Percentiles rank a stretch among this genome's conserved stretches.
Conservation (phyloP, 2,797 vertebrate species). For the Eospalax fontanierii region DNA sequence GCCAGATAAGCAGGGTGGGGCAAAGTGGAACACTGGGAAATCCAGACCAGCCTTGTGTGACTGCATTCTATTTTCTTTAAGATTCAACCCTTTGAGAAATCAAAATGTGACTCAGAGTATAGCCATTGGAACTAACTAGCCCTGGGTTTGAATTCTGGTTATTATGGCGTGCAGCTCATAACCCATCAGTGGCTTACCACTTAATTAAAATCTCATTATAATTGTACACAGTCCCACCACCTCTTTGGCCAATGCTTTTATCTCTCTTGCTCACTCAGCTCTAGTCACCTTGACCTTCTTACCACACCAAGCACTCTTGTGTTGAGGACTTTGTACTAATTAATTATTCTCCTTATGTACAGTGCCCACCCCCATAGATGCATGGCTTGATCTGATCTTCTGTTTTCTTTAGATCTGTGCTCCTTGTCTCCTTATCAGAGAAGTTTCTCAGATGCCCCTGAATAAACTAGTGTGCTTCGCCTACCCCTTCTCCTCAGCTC, state of each 20-base stretch:
- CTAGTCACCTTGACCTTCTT: not conserved
- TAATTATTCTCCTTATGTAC: not conserved
- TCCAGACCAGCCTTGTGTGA: slow-evolving; percentile 55
- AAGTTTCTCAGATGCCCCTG: not conserved
- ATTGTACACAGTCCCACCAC: not conserved
- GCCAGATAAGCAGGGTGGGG: slow-evolving; percentile 69
- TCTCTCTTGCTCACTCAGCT: not conserved
- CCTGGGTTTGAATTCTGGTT: slow-evolving; percentile 57
- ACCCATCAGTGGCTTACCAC: not conserved
- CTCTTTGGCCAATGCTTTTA: not conserved
- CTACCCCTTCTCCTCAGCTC: not conserved
- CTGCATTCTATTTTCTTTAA: slow-evolving; percentile 67
- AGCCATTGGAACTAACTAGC: slow-evolving; percentile 46
- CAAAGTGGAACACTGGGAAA: slow-evolving; percentile 49
- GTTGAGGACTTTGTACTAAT: slow-evolving; percentile 54
- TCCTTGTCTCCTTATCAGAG: slow-evolving; percentile 32
- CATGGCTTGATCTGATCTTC: not conserved
- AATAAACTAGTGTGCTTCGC: not conserved
- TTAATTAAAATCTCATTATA: slow-evolving; percentile 51
- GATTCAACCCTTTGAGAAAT: slow-evolving; percentile 56
- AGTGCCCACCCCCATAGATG: not conserved
- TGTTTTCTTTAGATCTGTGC: slow-evolving; percentile 49
- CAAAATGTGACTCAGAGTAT: not conserved
- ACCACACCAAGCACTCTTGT: not conserved
- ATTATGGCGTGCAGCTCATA: slow-evolving; percentile 30